Evolutionary conservation across 2,113 vertebrate species (phyloP).

Genomic region (Sylvilagus bachmani): DNA sequence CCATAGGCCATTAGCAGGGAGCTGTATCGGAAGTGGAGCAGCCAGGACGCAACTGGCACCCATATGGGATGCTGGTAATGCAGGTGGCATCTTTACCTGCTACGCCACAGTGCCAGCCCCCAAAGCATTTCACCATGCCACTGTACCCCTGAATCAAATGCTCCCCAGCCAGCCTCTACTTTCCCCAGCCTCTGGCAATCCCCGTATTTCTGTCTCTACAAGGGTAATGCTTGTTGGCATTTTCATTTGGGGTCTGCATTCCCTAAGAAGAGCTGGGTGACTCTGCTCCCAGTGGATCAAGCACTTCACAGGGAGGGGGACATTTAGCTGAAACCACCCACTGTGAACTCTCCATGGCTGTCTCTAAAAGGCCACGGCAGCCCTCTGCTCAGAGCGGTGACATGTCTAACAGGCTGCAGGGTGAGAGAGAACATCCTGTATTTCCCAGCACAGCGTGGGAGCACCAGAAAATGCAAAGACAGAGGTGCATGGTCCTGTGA

Average conservation of each 20-base stretch:
- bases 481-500: not conserved
- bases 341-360: not conserved
- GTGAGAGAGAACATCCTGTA: not conserved
- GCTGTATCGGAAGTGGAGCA: too few species aligned
- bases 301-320: not conserved
- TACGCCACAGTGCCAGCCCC: too few species aligned
- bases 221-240: not conserved
- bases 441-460: not conserved
- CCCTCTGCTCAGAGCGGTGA: not conserved
- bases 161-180: not conserved
- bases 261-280: not conserved
- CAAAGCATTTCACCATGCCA: too few species aligned
- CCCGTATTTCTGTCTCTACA: not conserved
- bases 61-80: too few species aligned
- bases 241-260: not conserved
- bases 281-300: not conserved
- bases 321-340: not conserved
- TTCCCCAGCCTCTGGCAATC: too few species aligned
- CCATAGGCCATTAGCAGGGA: too few species aligned
- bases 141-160: not conserved
- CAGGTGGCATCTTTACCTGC: too few species aligned
- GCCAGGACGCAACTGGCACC: too few species aligned
- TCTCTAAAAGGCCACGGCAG: not conserved
- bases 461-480: not conserved
- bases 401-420: not conserved